Evolutionary conservation across 1,140 invertebrate genomes (phyloP).

Genomic region (Cataglyphis hispanica): DNA sequence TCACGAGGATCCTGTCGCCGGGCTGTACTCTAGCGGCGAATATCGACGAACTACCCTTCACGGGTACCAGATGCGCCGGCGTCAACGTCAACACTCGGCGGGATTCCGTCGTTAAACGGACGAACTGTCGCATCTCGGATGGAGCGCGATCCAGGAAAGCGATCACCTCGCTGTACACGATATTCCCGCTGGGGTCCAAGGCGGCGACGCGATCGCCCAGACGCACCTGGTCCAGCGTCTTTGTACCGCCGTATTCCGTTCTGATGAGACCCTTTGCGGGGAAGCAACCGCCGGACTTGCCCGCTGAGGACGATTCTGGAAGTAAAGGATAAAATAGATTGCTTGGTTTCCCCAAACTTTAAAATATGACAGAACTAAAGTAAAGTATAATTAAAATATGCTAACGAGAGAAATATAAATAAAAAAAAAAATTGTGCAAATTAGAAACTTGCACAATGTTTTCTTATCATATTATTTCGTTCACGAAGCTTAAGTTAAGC

Average conservation of each 20-base stretch:
- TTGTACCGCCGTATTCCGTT: conserved; percentile 86
- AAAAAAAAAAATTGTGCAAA: too few species aligned
- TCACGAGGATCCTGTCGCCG: conserved; percentile 87
- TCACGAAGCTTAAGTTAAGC: too few species aligned
- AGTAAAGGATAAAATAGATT: background rate
- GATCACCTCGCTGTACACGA: conserved; percentile 94
- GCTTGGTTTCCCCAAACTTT: background rate
- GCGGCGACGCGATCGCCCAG: conserved; percentile 94
- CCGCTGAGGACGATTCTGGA: conserved; percentile 96
- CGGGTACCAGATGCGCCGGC: conserved; percentile 92
- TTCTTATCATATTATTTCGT: too few species aligned
- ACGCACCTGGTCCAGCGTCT: conserved; percentile 89
- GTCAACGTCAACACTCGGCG: conserved; percentile 92
- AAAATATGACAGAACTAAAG: background rate
- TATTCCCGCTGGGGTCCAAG: conserved; percentile 87
- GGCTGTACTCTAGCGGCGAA: conserved; percentile 88
- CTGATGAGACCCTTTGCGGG: conserved; percentile 89
- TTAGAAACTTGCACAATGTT: too few species aligned
- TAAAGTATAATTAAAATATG: conserved; percentile 1
- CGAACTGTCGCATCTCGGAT: conserved; percentile 89
- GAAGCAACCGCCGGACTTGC: conserved; percentile 94
- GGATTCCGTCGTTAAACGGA: conserved; percentile 90
- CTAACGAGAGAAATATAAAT: background rate
- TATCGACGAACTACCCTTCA: conserved; percentile 83
- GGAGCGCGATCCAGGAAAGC: conserved; percentile 95